Evolutionary conservation across 2,113 vertebrate species (phyloP).

Genomic region (Aptenodytes forsteri): DNA sequence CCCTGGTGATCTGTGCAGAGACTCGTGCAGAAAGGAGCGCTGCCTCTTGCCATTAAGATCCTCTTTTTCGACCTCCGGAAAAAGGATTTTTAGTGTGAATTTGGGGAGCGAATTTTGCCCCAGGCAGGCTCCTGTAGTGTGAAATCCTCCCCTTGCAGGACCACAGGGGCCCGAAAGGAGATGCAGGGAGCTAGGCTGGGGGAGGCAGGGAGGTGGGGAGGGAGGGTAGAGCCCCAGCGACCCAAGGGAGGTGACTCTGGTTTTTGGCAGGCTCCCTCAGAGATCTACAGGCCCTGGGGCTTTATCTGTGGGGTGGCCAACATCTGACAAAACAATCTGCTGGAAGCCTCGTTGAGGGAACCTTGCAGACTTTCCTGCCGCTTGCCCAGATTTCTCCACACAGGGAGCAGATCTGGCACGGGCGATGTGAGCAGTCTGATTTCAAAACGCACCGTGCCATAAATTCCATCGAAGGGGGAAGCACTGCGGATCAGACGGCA

Average conservation of each 20-base stretch:
- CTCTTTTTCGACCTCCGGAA: not conserved
- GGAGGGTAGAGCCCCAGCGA: not conserved
- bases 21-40: not conserved
- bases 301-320: not conserved
- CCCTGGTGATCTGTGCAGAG: not conserved
- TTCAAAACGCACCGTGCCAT: not conserved
- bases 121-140: not conserved
- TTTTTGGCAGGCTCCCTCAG: not conserved
- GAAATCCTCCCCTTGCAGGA: not conserved
- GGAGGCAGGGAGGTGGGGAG: not conserved
- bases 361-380: not conserved
- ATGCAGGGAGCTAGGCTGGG: not conserved
- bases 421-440: not conserved
- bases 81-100: not conserved
- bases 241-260: not conserved
- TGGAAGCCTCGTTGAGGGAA: not conserved
- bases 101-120: not conserved
- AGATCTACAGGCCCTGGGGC: not conserved
- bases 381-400: not conserved
- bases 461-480: not conserved
- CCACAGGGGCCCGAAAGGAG: rapidly evolving
- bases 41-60: not conserved
- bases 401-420: not conserved
- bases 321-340: conserved; percentile 12
- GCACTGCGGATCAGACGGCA: rapidly evolving